Percentiles rank a stretch among this genome's conserved stretches.
Conservation (phyloP, 2,797 vertebrate species). For the Chelidonichthys spinosus region DNA sequence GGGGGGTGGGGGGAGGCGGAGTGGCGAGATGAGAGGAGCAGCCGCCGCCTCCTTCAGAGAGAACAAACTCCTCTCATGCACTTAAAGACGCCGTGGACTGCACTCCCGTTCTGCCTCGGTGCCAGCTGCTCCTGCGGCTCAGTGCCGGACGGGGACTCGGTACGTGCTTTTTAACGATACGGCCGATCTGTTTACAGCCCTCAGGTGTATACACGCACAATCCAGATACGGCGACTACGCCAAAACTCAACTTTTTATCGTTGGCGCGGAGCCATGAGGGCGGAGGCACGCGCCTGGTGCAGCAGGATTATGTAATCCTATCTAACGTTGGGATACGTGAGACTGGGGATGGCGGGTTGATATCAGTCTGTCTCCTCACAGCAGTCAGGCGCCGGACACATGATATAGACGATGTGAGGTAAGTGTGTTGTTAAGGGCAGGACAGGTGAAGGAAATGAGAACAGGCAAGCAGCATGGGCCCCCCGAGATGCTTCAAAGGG, state of each 20-base stretch:
- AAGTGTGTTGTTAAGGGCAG: constrained; percentile 37
- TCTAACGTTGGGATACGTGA: constrained; percentile 27
- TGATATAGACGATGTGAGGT: neutral
- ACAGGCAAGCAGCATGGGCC: constrained; percentile 60
- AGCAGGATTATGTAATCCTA: constrained; percentile 56
- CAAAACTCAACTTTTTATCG: constrained; percentile 47
- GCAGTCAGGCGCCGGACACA: neutral
- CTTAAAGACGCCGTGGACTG: constrained; percentile 11
- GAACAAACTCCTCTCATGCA: constrained; percentile 41
- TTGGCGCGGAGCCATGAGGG: constrained; percentile 30
- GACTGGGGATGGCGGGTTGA: constrained; percentile 21
- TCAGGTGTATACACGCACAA: constrained; percentile 48
- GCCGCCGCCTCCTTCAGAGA: constrained; percentile 20
- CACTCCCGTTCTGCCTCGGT: constrained; percentile 31
- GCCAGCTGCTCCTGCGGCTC: constrained; percentile 51
- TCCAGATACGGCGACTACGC: constrained; percentile 47
- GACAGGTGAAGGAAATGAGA: constrained; percentile 45
- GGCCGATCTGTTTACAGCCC: constrained; percentile 75
- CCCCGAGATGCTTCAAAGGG: constrained; percentile 59
- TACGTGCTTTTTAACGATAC: constrained; percentile 71
- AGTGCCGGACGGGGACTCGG: constrained; percentile 42
- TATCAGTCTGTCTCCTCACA: constrained; percentile 53
- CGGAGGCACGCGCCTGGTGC: constrained; percentile 27
- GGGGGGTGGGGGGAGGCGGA: constrained; percentile 22
- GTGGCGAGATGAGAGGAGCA: constrained; percentile 32